These are phyloP conservation scores for Polydrusus cervinus DNA, from an alignment of 2,888 invertebrate genomes.

Conservation along the genomic window DNA sequence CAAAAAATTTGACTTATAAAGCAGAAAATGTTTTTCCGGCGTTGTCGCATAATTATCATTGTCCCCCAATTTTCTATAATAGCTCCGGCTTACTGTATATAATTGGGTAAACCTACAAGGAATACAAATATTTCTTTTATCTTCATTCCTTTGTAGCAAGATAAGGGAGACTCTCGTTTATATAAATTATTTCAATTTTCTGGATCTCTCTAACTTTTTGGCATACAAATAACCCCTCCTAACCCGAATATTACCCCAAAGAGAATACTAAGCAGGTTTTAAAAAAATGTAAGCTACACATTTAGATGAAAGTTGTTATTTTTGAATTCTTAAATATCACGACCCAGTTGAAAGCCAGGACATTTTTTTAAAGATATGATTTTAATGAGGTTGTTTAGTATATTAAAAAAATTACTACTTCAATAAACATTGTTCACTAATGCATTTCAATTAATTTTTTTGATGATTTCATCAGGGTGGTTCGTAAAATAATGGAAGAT, in stretches of 20 bases:
- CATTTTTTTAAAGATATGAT: too few species aligned
- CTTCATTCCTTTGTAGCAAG: constrained; percentile 17
- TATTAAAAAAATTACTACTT: too few species aligned
- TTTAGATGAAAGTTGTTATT: neutral
- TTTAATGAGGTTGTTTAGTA: too few species aligned
- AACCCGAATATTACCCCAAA: constrained; percentile 4
- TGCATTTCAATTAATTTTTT: too few species aligned
- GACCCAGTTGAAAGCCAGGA: neutral
- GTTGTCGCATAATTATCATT: constrained; percentile 3
- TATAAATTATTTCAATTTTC: constrained; percentile 22
- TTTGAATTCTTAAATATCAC: constrained; percentile 3
- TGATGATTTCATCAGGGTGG: too few species aligned
- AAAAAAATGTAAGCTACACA: neutral
- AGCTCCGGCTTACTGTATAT: constrained; percentile 7
- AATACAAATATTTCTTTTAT: constrained; percentile 20
- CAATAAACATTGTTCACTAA: too few species aligned
- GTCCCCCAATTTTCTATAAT: constrained; percentile 5
- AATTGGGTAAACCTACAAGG: constrained; percentile 5
- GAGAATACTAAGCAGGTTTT: constrained; percentile 14
- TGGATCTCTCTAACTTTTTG: constrained; percentile 18
- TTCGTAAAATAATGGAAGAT: too few species aligned
- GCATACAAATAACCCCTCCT: constrained; percentile 19
- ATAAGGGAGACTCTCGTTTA: constrained; percentile 16
- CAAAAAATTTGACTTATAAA: constrained; percentile 4
- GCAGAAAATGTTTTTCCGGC: neutral